A percentile compares a stretch with the other conserved stretches of the same genome.
Evolutionary conservation across 2,888 invertebrate species (phyloP).

Genomic region (Platynereis dumerilii): DNA sequence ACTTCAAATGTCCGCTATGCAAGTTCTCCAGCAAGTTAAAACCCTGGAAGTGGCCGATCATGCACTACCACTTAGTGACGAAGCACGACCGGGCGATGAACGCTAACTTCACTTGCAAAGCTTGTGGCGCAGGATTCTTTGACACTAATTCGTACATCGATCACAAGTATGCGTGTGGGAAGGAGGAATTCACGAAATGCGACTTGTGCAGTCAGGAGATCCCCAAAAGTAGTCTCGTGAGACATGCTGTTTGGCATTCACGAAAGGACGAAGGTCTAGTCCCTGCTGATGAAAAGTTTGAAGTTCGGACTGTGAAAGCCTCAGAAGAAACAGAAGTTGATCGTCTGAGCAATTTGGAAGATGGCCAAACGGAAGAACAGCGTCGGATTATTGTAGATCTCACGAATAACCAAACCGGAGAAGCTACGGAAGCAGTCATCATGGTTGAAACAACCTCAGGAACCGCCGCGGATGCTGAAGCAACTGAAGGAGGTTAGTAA

Average conservation of each 20-base stretch:
- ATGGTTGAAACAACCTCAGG: too few species aligned
- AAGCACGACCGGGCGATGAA: background rate
- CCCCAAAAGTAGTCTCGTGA: background rate
- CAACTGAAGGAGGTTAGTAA: too few species aligned
- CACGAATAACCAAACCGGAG: too few species aligned
- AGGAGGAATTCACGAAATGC: background rate
- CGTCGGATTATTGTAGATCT: too few species aligned
- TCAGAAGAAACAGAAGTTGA: too few species aligned
- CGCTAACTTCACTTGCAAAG: background rate
- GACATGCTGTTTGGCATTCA: background rate
- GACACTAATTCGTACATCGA: background rate
- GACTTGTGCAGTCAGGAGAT: background rate
- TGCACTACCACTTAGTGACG: constrained; percentile 1
- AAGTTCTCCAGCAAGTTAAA: background rate
- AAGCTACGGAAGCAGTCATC: too few species aligned
- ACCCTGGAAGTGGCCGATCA: background rate
- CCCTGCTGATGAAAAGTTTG: too few species aligned
- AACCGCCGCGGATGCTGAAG: too few species aligned
- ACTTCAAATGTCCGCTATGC: background rate
- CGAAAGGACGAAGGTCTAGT: background rate
- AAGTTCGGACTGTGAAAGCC: too few species aligned
- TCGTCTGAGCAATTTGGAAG: too few species aligned
- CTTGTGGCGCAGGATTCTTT: background rate
- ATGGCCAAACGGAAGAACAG: too few species aligned
- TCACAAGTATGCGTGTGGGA: background rate